Conservation (phyloP, 2,113 vertebrate species). For the Dascyllus trimaculatus region DNA sequence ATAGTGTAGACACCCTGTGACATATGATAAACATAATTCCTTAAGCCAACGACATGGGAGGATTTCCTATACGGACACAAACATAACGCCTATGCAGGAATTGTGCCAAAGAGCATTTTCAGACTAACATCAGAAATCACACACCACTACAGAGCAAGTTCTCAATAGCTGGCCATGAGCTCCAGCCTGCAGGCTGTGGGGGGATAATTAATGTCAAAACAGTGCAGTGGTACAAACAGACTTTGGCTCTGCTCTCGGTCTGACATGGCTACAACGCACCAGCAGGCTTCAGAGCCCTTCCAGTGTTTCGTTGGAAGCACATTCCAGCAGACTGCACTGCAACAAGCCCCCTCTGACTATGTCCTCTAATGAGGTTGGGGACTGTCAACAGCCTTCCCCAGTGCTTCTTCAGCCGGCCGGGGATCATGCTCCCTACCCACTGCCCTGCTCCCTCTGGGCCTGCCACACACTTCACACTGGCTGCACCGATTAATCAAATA, state of each 20-base stretch:
- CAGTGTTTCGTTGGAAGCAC: constrained; percentile 74
- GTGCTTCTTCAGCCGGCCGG: constrained; percentile 55
- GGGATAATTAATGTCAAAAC: constrained; percentile 86
- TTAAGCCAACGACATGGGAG: background rate
- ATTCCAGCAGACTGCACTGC: constrained; percentile 82
- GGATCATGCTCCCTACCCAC: constrained; percentile 50
- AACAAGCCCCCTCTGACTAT: constrained; percentile 71
- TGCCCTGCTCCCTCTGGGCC: constrained; percentile 65
- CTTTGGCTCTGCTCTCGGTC: constrained; percentile 56
- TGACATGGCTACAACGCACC: constrained; percentile 75
- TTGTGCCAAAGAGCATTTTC: constrained; percentile 8
- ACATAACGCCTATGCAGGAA: background rate
- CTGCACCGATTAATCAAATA: constrained; percentile 83
- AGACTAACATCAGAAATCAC: constrained; percentile 43
- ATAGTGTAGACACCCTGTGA: background rate
- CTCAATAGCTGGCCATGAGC: constrained; percentile 24
- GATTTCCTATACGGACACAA: constrained; percentile 21
- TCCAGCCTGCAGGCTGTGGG: constrained; percentile 54
- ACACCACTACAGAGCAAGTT: constrained; percentile 22
- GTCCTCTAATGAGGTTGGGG: constrained; percentile 85
- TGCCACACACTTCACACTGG: constrained; percentile 77
- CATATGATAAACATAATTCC: background rate
- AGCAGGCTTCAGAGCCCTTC: constrained; percentile 71
- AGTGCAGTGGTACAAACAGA: constrained; percentile 68
- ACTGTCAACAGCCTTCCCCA: constrained; percentile 81